Evolutionary conservation across 2,888 invertebrate species (phyloP), one percentile per base, ranked within the genome.

Genomic region (Psococerastis gibbosa): DNA sequence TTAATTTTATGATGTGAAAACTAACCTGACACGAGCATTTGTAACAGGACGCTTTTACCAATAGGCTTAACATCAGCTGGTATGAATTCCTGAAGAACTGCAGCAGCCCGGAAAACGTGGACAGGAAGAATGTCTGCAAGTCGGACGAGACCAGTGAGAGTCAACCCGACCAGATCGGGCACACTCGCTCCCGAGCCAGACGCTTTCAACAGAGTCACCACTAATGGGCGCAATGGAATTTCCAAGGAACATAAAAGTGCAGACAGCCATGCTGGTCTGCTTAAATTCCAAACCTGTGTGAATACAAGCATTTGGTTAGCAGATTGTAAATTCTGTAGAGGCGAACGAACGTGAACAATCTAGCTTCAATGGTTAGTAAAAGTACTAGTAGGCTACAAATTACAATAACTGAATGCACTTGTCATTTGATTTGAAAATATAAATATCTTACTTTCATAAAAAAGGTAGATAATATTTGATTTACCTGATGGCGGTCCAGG

Each of bases 271-370:
- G 82, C 70, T 11, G 81, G 81, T 31, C 79, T 65, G 23, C 76
- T 73, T 55, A 80, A 78, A 57, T 82, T 82, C 84, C 84, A 84
- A 2, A 84, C 74, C 79, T 81, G n/a, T n/a, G n/a, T n/a, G n/a
- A n/a, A n/a, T n/a, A n/a, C n/a, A n/a, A n/a, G n/a, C n/a, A n/a
- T n/a, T n/a, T n/a, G n/a, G n/a, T n/a, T n/a, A n/a, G n/a, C n/a
- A n/a, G n/a, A n/a, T n/a, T n/a, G n/a, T n/a, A n/a, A n/a, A n/a
- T n/a, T n/a, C n/a, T n/a, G n/a, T n/a, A n/a, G 13, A 15, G 17
- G n/a, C 3, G 6, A 42, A 18, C 5, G 35, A n/a, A 42, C 6
- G 33, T 17, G 4, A 23, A 42, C 13, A 42, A 44, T 22, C 22
- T 13, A 9, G 16, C 11, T 6, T 13, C 11, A 17, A 11, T 22